These are phyloP conservation scores for Manis crassicaudata DNA, from an alignment of 2,797 vertebrate species.

Conservation along the genomic window DNA sequence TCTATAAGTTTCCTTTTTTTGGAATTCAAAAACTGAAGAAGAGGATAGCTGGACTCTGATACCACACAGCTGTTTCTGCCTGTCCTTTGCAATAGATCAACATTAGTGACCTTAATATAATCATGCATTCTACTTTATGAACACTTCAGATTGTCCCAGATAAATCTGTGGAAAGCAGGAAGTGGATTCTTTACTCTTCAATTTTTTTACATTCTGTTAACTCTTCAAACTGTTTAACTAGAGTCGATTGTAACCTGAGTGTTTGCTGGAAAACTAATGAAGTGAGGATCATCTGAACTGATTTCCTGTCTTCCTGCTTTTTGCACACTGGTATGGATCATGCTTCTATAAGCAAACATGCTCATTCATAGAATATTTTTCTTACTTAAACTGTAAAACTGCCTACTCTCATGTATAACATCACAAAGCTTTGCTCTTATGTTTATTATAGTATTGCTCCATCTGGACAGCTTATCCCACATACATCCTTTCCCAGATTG, in stretches of 20 bases:
- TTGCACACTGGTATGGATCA: background rate
- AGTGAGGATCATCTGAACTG: background rate
- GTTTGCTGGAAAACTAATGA: background rate
- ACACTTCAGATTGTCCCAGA: background rate
- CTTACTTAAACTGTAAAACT: background rate
- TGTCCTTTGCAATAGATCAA: background rate
- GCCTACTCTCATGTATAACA: background rate
- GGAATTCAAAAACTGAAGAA: background rate
- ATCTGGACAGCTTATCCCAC: background rate
- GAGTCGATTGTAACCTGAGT: background rate
- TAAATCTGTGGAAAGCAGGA: background rate
- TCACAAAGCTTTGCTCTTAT: background rate
- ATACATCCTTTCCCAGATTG: background rate
- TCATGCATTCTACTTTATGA: background rate
- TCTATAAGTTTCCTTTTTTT: background rate
- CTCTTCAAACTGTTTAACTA: background rate
- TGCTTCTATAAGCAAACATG: background rate
- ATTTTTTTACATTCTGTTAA: background rate
- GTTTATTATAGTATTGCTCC: background rate
- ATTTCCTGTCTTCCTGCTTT: background rate
- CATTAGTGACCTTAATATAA: background rate
- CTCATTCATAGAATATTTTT: background rate
- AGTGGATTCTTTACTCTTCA: background rate
- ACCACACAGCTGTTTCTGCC: background rate
- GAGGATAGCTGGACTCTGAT: background rate